Base-by-base conservation (phyloP, 2,888 invertebrate species). In the Pimpla rufipes region DNA sequence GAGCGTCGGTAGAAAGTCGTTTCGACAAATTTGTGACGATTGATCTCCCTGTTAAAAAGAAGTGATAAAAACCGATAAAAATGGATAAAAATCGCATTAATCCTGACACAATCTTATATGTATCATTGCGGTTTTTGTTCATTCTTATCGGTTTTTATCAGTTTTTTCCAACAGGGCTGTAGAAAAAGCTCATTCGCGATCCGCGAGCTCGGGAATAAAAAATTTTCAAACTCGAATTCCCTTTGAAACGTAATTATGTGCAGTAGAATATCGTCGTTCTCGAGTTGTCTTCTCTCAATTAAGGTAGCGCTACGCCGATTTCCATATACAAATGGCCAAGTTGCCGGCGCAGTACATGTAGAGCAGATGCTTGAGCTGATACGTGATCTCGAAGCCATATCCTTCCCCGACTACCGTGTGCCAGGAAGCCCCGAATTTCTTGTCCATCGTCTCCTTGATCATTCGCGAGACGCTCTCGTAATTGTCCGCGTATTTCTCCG, bases 331-430 rank as follows among this genome's bases (percentile, higher is more conserved):
- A 84, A 96, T 95, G 8, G 95, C 96, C 76, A 95, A 91, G 90
- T 95, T 96, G 13, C 96, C 96, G 16, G 95, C 95, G 89, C 95
- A 95, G 87, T 94, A 95, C 94, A 95, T 94, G 88, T 95, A 95
- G 42, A 95, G 89, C 18, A 95, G 90, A 86, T 94, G 94, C 88
- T 95, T 95, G 11, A 95, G 93, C 90, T 96, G 95, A 91, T 96
- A 95, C 40, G 96, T 95, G 64, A 96, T 94, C 90, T 96, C 95
- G 90, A 96, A 95, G 11, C 96, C 96, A 90, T 94, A 96, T 13
- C 95, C 95, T 93, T 96, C 96, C 4, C 96, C 96, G 6, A 96
- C 95, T 0, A 96, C 95, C 0, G 94, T 95, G 89, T 96, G 96
- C 96, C 96, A 96, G 4, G 95, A 94, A 13, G 95, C 94, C 35